Percentiles rank a stretch among this genome's conserved stretches.
Evolutionary conservation across 2,888 invertebrate genomes (phyloP).

Genomic region (Dynastes hyllus): DNA sequence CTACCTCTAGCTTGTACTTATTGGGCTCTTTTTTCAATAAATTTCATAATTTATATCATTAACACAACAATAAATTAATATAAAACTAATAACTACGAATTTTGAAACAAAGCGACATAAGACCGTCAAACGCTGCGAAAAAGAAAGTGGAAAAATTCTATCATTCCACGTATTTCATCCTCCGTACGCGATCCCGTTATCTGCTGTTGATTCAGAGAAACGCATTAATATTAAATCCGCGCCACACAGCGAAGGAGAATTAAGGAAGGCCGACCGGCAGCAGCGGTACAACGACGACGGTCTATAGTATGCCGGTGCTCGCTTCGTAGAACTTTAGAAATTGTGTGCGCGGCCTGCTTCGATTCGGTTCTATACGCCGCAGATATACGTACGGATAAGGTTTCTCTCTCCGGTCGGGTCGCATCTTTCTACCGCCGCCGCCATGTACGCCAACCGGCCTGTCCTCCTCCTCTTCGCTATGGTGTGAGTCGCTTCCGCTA

Average conservation of each 20-base stretch:
- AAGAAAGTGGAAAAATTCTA: slow-evolving; percentile 43
- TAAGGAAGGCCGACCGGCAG: slow-evolving; percentile 45
- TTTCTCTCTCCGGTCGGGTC: slow-evolving; percentile 47
- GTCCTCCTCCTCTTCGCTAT: slow-evolving; percentile 34
- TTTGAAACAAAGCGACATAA: no score
- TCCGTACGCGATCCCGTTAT: slow-evolving; percentile 48
- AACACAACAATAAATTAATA: no score
- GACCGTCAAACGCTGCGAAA: not conserved
- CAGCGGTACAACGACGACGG: slow-evolving; percentile 33
- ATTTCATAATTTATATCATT: no score
- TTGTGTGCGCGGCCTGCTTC: slow-evolving; percentile 35
- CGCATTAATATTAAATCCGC: slow-evolving; percentile 54
- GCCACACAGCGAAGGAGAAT: slow-evolving; percentile 50
- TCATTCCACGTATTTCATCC: slow-evolving; percentile 24
- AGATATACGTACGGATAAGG: slow-evolving; percentile 40
- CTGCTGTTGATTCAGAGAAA: slow-evolving; percentile 54
- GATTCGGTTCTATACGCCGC: slow-evolving; percentile 5
- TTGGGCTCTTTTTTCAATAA: no score
- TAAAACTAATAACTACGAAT: no score
- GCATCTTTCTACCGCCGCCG: slow-evolving; percentile 28
- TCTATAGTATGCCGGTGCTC: slow-evolving; percentile 16
- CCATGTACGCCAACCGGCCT: slow-evolving; percentile 21
- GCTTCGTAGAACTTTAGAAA: slow-evolving; percentile 47
- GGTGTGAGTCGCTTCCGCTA: slow-evolving; percentile 66
- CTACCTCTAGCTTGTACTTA: no score